A percentile compares a stretch with the other conserved stretches of the same genome.
Evolutionary conservation across 2,888 invertebrate genomes (phyloP).

Genomic region (Harmothoe impar): DNA sequence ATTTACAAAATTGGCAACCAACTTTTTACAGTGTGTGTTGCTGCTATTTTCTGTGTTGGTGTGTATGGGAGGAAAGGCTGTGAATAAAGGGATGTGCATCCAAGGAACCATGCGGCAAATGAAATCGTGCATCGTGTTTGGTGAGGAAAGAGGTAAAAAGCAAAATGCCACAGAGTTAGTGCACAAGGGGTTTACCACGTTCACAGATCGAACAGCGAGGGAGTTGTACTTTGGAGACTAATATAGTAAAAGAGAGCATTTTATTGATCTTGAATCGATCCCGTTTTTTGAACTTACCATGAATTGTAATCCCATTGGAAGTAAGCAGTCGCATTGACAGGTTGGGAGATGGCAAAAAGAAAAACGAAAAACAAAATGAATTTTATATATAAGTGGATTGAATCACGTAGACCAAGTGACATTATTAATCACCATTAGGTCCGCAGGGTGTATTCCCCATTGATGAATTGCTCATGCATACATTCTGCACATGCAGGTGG

Average conservation of each 20-base stretch:
- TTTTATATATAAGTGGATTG: constrained; percentile 22
- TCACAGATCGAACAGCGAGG: background rate
- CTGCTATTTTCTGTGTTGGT: no score
- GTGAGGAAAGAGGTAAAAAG: background rate
- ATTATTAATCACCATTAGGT: background rate
- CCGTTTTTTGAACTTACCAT: constrained; percentile 33
- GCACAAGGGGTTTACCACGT: background rate
- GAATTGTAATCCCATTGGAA: constrained; percentile 16
- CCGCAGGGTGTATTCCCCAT: background rate
- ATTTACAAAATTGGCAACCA: no score
- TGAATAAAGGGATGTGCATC: background rate
- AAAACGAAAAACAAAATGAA: background rate
- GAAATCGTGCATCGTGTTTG: background rate
- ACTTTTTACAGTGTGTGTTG: no score
- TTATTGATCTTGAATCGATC: background rate
- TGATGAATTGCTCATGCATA: background rate
- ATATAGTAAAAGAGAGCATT: background rate
- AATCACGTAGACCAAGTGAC: background rate
- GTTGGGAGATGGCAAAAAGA: background rate
- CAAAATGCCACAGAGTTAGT: constrained; percentile 33
- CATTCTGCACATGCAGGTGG: constrained; percentile 6
- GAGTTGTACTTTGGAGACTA: background rate
- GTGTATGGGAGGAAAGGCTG: background rate
- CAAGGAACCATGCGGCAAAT: background rate
- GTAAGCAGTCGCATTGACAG: constrained; percentile 46